Base-by-base conservation (phyloP, 1,140 invertebrate species). In the Heliconius hermathena region DNA sequence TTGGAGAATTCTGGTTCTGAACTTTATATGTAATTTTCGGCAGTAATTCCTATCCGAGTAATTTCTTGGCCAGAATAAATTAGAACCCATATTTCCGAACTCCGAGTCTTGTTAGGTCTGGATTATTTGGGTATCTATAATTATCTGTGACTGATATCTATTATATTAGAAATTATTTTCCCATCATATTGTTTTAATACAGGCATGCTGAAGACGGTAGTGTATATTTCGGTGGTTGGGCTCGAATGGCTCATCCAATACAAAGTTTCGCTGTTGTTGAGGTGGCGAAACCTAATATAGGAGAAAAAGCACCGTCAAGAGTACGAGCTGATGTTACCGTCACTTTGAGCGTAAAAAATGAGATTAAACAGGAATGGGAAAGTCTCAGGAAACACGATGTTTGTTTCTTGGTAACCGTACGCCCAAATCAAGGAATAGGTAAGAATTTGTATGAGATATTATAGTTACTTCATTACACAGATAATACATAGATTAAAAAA, bases 341-440 rank as follows among this genome's bases (percentile, higher is more conserved):
- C 1, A 99, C 98, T 79, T 95, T 99, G 1, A 99, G 97, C 87
- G 97, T 99, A 0, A 95, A 98, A 41, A 96, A 96, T 46, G 98
- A 99, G 88, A 98, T 99, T 41, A 99, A 99, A 94, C 95, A 96
- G 22, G 99, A 99, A 94, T 99, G 99, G 99, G 99, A 99, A 94
- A 97, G 97, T 85, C 94, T 99, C 26, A 95, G 99, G 60, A 99
- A 99, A 90, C 99, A 99, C 91, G 99, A 99, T 89, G 99, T 99
- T 11, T 99, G 99, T 89, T 99, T 99, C 87, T 94, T 99, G 26
- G 96, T 99, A 11, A 98, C 98, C 1, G 97, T 99, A 0, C 96
- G 97, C 81, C 98, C 99, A 1, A 96, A 96, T 8, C 96, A 97
- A 87, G 95, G 97, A 2, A 98, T 98, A 80, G 98, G 98, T 96